Evolutionary conservation across 2,113 vertebrate species (phyloP), one percentile per base, ranked within the genome.

Genomic region (Pluvianellus socialis): DNA sequence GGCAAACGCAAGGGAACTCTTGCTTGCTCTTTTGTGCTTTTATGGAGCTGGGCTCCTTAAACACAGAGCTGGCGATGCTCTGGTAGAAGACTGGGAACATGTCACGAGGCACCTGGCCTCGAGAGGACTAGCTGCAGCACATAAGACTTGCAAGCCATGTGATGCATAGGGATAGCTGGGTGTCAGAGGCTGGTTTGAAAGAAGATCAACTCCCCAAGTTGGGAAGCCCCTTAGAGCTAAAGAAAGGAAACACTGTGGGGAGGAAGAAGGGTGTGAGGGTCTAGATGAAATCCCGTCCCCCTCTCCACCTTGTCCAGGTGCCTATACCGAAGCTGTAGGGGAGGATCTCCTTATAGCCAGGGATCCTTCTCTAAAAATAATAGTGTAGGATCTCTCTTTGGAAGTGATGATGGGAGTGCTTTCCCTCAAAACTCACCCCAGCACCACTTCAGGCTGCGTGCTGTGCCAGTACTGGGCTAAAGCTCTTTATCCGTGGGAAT

Each of bases 401-500:
- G 81, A 88, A 93, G 77, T 6, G 61, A 12, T 0, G 16, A 61
- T 65, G 52, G 32, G 56, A 91, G 61, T 15, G 49, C 30, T 90
- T 92, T 94, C 83, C 74, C 66, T 93, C 67, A 70, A 79, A 90
- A 86, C 45, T 35, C 90, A 93, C 81, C 66, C 87, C 81, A 91
- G 87, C 90, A 94, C 18, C 58, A 23, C 62, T 94, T 90, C 90
- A 88, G 80, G 91, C 80, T 87, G 44, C 44, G 52, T 61, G 53
- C 75, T 92, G 21, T 65, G 66, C 81, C 92, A 65, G 56, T 91
- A 63, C 74, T 45, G 66, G 93, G 53, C 81, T 88, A 91, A 92
- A 92, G 74, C 81, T 95, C 81, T 81, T 94, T 68, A 82, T 91
- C 87, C 2, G 22, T 94, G 90, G 81, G 96, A 96, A 96, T 93